phyloP scores from a whole-genome alignment of 30 jellyfish, hydroid and myxozoan species.

The Cassiopea xamachana region DNA sequence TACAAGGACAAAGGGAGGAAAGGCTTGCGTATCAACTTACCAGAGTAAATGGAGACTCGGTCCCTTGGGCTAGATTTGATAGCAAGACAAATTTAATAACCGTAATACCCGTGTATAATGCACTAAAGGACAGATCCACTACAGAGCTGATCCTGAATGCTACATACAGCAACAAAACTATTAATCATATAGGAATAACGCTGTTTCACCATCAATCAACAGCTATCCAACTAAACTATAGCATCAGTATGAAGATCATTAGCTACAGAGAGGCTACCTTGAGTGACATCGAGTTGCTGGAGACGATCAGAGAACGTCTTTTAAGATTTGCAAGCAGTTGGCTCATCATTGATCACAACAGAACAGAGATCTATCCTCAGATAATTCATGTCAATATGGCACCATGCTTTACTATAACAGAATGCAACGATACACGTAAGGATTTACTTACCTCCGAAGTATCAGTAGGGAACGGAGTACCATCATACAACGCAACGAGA shows the following conservation, averaged over 20 bases:
- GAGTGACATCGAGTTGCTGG: constrained; percentile 23
- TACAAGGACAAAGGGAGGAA: background rate
- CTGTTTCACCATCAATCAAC: constrained; percentile 10
- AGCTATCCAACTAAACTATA: constrained; percentile 1
- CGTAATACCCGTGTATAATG: constrained; percentile 27
- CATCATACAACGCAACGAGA: constrained; percentile 30
- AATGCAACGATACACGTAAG: constrained; percentile 37
- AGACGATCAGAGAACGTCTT: constrained; percentile 8
- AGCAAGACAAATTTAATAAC: background rate
- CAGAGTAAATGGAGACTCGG: background rate
- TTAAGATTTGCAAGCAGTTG: constrained; percentile 4
- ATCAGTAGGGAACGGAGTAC: constrained; percentile 25
- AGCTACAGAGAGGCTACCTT: constrained; percentile 18
- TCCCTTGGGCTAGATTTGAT: constrained; percentile 28
- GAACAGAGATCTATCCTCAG: constrained; percentile 47
- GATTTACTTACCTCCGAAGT: background rate
- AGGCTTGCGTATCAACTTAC: background rate
- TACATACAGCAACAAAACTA: background rate
- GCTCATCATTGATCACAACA: constrained; percentile 26
- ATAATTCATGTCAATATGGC: constrained; percentile 12
- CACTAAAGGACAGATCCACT: background rate
- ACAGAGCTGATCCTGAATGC: constrained; percentile 28
- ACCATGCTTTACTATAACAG: constrained; percentile 37
- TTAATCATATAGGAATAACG: constrained; percentile 5
- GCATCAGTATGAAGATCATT: constrained; percentile 24